Evolutionary conservation across 2,888 invertebrate genomes (phyloP).

Genomic region (Dasysyrphus albostriatus): DNA sequence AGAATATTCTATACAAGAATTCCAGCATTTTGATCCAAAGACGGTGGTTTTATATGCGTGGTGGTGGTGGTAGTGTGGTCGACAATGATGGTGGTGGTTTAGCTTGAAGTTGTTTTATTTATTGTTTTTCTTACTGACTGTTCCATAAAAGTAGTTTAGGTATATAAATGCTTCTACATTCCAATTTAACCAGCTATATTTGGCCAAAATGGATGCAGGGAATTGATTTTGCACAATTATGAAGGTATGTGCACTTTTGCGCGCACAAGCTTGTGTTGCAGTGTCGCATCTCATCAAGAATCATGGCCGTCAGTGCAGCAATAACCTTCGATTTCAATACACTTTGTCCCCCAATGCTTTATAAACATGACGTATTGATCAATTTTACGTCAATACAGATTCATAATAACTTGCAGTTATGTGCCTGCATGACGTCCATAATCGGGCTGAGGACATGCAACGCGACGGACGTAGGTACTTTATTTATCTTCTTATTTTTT

Average conservation of each 20-base stretch:
- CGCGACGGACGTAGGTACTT: neutral
- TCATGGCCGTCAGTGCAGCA: conserved; percentile 19
- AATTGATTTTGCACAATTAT: conserved; percentile 72
- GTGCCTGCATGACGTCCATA: conserved; percentile 45
- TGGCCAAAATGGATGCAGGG: conserved; percentile 59
- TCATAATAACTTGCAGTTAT: conserved; percentile 58
- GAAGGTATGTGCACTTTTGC: conserved; percentile 60
- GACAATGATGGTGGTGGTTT: neutral
- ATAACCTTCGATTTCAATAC: conserved; percentile 67
- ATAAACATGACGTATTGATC: conserved; percentile 73
- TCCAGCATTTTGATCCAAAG: conserved; percentile 25
- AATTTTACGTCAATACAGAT: conserved; percentile 75
- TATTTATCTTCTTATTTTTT: neutral
- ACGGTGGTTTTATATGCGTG: neutral
- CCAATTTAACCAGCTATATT: conserved; percentile 71
- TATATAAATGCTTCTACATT: conserved; percentile 58
- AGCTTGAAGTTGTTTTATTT: conserved; percentile 7
- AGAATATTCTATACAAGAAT: conserved; percentile 49
- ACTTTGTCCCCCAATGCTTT: conserved; percentile 51
- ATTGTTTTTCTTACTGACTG: neutral
- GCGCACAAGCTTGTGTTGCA: conserved; percentile 35
- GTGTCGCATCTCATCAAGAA: conserved; percentile 52
- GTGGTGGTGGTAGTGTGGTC: neutral
- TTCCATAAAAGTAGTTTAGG: conserved; percentile 57
- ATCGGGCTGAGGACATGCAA: conserved; percentile 28